Evolutionary conservation across 1,140 invertebrate species (phyloP), one percentile per base, ranked within the genome.

Genomic region (Panagrolaimus sp.): DNA sequence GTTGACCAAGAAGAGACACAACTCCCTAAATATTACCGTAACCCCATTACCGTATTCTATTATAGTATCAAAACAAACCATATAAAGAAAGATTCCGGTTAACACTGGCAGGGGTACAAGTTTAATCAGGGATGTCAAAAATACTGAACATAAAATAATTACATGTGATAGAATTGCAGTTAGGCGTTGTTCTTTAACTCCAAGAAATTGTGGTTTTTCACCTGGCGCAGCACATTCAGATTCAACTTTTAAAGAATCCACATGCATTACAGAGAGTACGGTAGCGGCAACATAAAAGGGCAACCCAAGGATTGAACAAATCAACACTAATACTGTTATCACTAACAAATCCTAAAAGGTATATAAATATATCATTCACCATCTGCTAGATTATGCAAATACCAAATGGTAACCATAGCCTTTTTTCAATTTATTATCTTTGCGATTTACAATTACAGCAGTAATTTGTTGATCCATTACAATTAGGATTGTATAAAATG

Each of bases 401-500:
- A n/a, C n/a, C 44, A 85, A 72, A 73, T 86, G 85, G 71, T 86
- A 86, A n/a, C 85, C 85, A 73, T 73, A 73, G 14, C 84, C 84
- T 81, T 86, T 86, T 72, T 83, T 69, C 4, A 65, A 68, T 21
- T 14, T 26, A 32, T 86, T 84, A 67, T 86, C 85, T 65, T 84
- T 85, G 32, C 85, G 66, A 71, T 86, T 86, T n/a, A 86, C 78
- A 73, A 86, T 86, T 2, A 86, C 84, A 44, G 73, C 73, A 4
- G 73, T 70, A n/a, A 71, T 98, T 85, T 98, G 94, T 84, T 98
- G 95, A 87, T 98, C 95, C 94, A 98, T 97, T 84, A 97, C 97
- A 79, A 98, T 94, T 9, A 98, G 86, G 80, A 98, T 98, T 8
- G 92, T 95, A 44, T 92, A 93, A 21, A 98, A 84, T 6, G 97